phyloP scores from a whole-genome alignment of 2,113 vertebrate species.

The Tachysurus vachellii region DNA sequence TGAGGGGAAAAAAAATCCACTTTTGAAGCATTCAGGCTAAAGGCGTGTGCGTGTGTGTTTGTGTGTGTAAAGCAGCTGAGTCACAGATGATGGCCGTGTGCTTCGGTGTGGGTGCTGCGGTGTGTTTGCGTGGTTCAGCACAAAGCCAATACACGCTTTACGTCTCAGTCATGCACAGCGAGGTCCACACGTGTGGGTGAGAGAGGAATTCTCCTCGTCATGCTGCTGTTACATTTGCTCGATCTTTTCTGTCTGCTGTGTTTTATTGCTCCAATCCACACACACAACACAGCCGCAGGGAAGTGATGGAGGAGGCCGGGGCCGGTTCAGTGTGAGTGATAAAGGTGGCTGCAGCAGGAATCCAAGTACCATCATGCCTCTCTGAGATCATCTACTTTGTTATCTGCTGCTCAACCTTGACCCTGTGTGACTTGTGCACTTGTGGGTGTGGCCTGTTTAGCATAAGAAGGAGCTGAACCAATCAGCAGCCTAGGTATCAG shows the following conservation, averaged over 20 bases:
- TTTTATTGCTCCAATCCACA: no score
- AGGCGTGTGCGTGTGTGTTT: not conserved
- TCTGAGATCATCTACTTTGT: not conserved
- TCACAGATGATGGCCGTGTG: not conserved
- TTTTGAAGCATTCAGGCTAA: not conserved
- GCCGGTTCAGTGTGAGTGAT: not conserved
- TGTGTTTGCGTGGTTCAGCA: not conserved
- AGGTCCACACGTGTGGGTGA: not conserved
- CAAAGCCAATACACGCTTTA: not conserved
- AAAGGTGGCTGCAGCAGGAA: not conserved
- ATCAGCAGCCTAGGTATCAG: not conserved
- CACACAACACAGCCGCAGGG: not conserved
- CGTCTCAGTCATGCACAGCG: not conserved
- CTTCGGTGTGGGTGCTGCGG: not conserved
- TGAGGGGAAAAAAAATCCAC: not conserved
- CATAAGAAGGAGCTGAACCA: not conserved
- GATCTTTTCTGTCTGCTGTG: not conserved
- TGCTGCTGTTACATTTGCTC: not conserved
- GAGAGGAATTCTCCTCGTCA: not conserved
- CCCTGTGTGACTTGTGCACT: not conserved
- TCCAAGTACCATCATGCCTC: not conserved
- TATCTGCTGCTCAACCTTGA: not conserved
- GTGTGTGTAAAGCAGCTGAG: constrained; percentile 22
- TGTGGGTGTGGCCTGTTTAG: not conserved
- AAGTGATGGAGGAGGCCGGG: not conserved